A percentile compares a stretch with the other conserved stretches of the same genome.
These are phyloP conservation scores for Cryptocephalus moraei DNA, from an alignment of 2,888 invertebrate genomes.

Conservation along the genomic window DNA sequence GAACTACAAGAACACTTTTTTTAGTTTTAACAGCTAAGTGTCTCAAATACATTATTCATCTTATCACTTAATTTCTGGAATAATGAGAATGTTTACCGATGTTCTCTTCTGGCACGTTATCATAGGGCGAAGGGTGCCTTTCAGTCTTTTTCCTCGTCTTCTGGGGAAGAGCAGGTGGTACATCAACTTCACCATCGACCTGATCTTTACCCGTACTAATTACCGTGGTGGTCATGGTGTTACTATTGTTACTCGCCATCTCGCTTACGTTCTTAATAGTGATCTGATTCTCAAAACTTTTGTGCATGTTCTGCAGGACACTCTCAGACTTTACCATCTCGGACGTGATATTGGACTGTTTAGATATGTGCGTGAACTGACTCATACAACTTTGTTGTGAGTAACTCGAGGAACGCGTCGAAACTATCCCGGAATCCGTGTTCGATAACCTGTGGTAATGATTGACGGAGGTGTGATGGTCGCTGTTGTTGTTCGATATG, in stretches of 20 bases:
- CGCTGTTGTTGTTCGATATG: slow-evolving; percentile 28
- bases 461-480: slow-evolving; percentile 22
- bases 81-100: slow-evolving; percentile 16
- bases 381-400: slow-evolving; percentile 25
- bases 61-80: no score
- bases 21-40: no score
- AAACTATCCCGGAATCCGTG: slow-evolving; percentile 50
- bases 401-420: slow-evolving; percentile 50
- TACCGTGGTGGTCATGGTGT: slow-evolving; percentile 2
- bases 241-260: slow-evolving; percentile 20
- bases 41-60: no score
- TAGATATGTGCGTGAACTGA: slow-evolving; percentile 1
- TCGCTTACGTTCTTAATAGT: slow-evolving; percentile 14
- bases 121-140: slow-evolving; percentile 58
- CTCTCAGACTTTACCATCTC: slow-evolving; percentile 28
- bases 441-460: slow-evolving; percentile 35
- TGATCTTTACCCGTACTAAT: slow-evolving; percentile 15
- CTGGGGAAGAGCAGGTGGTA: slow-evolving; percentile 53
- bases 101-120: slow-evolving; percentile 47
- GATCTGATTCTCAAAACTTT: slow-evolving; percentile 14
- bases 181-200: slow-evolving; percentile 20
- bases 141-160: slow-evolving; percentile 48
- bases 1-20: no score
- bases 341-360: slow-evolving; percentile 12
- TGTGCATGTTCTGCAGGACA: slow-evolving; percentile 18